Evolutionary conservation across 2,113 vertebrate genomes (phyloP).

Genomic region (Podiceps cristatus): DNA sequence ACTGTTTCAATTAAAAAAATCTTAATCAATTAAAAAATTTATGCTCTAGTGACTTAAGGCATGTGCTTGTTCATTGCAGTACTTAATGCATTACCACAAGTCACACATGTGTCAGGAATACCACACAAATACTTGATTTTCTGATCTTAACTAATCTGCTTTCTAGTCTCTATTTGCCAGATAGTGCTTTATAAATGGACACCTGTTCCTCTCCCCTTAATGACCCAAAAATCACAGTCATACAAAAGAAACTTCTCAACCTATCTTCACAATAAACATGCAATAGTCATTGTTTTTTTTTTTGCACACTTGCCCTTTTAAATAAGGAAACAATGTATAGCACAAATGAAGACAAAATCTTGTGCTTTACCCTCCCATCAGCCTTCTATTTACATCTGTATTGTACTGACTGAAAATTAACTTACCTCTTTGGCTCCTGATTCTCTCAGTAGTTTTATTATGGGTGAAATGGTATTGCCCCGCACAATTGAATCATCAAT

Average conservation of each 20-base stretch:
- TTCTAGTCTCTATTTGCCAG: background rate
- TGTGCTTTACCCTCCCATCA: background rate
- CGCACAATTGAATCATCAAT: constrained; percentile 97
- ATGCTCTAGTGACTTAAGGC: background rate
- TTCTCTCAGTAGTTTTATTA: constrained; percentile 95
- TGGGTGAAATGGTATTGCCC: constrained; percentile 97
- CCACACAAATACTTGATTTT: background rate
- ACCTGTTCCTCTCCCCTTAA: background rate
- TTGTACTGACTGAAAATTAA: background rate
- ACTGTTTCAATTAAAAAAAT: background rate
- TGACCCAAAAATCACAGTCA: background rate
- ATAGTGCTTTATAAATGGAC: background rate
- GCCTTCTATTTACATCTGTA: background rate
- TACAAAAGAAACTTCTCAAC: background rate
- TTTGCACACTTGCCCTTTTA: background rate
- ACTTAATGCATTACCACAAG: background rate
- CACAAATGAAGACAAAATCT: background rate
- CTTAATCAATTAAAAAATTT: background rate
- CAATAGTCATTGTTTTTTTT: background rate
- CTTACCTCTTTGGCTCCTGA: constrained; percentile 95
- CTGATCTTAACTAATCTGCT: background rate
- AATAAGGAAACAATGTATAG: background rate
- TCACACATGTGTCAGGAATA: background rate
- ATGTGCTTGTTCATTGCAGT: background rate
- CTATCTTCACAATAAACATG: background rate